phyloP scores from a whole-genome alignment of 2,797 vertebrate species.

The Moxostoma hubbsi region DNA sequence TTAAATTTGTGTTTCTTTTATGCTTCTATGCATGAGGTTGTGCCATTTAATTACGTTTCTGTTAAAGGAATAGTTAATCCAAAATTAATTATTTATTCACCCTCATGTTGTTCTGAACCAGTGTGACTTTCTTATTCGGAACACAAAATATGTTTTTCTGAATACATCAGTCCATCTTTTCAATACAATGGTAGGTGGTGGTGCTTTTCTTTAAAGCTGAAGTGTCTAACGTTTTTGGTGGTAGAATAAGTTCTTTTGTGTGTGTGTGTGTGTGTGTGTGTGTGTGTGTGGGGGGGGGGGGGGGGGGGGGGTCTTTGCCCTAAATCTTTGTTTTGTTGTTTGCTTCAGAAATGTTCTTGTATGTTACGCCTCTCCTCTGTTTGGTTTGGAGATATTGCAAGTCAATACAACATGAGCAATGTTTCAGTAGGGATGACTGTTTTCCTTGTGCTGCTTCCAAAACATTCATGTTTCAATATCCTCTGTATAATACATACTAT shows the following conservation, averaged over 20 bases:
- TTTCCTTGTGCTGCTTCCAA: conserved; percentile 9
- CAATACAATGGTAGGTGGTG: too few relatives aligned
- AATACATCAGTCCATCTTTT: too few relatives aligned
- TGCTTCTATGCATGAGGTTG: conserved; percentile 6
- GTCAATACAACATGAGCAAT: conserved; percentile 1
- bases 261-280: background rate
- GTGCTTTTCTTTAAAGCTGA: too few relatives aligned
- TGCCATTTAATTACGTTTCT: conserved; percentile 17
- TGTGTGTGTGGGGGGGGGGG: background rate
- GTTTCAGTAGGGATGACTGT: background rate
- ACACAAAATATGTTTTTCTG: too few relatives aligned
- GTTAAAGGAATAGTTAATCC: background rate
- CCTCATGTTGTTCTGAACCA: too few relatives aligned
- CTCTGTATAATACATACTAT: conserved; percentile 13
- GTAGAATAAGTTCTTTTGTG: too few relatives aligned
- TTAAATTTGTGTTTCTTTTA: conserved; percentile 21
- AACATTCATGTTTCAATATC: conserved; percentile 1
- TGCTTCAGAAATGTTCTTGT: background rate
- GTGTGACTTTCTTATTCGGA: too few relatives aligned
- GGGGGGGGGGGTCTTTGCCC: background rate
- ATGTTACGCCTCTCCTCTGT: background rate
- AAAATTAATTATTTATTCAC: too few relatives aligned
- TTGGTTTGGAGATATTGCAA: background rate
- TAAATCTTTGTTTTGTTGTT: background rate
- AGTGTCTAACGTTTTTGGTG: too few relatives aligned